A percentile compares a stretch with the other conserved stretches of the same genome.
Evolutionary conservation across 2,888 invertebrate genomes (phyloP).

Genomic region (Nymphalis polychloros): DNA sequence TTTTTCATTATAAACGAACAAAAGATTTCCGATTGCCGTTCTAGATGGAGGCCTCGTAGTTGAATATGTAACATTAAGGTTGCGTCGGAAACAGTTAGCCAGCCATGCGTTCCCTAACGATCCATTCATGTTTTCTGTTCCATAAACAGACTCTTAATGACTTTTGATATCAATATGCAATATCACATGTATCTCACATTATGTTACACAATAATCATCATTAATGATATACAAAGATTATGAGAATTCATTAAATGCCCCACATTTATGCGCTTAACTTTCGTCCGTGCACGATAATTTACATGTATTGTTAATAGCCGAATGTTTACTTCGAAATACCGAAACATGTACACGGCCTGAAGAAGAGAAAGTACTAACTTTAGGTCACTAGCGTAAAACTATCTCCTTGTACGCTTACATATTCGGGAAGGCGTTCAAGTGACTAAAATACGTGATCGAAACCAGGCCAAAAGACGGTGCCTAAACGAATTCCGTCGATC

Average conservation of each 20-base stretch:
- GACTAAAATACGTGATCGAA: slow-evolving; percentile 53
- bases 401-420: slow-evolving; percentile 38
- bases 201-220: slow-evolving; percentile 21
- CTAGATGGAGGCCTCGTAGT: slow-evolving; percentile 23
- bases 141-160: slow-evolving; percentile 29
- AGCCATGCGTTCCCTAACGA: slow-evolving; percentile 61
- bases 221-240: slow-evolving; percentile 10
- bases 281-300: slow-evolving; percentile 9
- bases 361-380: slow-evolving; percentile 56
- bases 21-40: slow-evolving; percentile 31
- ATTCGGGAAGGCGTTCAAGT: slow-evolving; percentile 28
- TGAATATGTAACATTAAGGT: slow-evolving; percentile 41
- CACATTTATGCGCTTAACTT: slow-evolving; percentile 8
- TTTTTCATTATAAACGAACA: slow-evolving; percentile 24
- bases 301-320: slow-evolving; percentile 14
- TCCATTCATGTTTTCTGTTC: slow-evolving; percentile 56
- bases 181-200: slow-evolving; percentile 19
- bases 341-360: slow-evolving; percentile 18
- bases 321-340: slow-evolving; percentile 14
- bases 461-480: slow-evolving; percentile 60
- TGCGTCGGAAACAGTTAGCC: slow-evolving; percentile 56
- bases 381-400: slow-evolving; percentile 53
- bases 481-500: slow-evolving; percentile 44
- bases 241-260: slow-evolving; percentile 4
- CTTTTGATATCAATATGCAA: slow-evolving; percentile 23